Conservation (phyloP, 1,140 invertebrate species). For the Phenacoccus solenopsis region DNA sequence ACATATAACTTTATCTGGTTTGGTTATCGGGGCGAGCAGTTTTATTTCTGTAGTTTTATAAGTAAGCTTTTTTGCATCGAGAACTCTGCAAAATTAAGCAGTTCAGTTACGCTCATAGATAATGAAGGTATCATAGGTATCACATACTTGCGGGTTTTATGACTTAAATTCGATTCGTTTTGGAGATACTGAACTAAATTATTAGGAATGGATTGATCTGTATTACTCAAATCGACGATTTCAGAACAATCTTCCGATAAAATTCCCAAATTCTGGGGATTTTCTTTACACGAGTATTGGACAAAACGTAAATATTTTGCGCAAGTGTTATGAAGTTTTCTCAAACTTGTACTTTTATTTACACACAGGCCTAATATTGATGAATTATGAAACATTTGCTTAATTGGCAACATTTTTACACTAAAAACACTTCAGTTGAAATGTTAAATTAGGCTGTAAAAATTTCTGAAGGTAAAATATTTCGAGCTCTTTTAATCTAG, state of each 20-base stretch:
- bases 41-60: conserved; percentile 39
- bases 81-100: conserved; percentile 35
- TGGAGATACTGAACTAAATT: not conserved
- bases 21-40: conserved; percentile 49
- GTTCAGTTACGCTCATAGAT: not conserved
- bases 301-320: not conserved
- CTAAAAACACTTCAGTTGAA: too few relatives aligned
- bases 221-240: not conserved
- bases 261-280: not conserved
- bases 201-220: not conserved
- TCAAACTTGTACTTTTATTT: too few relatives aligned
- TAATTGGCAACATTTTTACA: too few relatives aligned
- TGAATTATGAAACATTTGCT: too few relatives aligned
- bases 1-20: conserved; percentile 63
- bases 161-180: not conserved
- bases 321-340: not conserved
- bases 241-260: not conserved
- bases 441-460: too few relatives aligned
- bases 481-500: too few relatives aligned
- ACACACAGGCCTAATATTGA: too few relatives aligned
- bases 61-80: conserved; percentile 41
- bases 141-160: not conserved
- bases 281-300: not conserved
- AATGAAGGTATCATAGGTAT: not conserved
- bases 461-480: too few relatives aligned